Conservation (phyloP, 2,113 vertebrate genomes). For the Aptenodytes patagonicus region DNA sequence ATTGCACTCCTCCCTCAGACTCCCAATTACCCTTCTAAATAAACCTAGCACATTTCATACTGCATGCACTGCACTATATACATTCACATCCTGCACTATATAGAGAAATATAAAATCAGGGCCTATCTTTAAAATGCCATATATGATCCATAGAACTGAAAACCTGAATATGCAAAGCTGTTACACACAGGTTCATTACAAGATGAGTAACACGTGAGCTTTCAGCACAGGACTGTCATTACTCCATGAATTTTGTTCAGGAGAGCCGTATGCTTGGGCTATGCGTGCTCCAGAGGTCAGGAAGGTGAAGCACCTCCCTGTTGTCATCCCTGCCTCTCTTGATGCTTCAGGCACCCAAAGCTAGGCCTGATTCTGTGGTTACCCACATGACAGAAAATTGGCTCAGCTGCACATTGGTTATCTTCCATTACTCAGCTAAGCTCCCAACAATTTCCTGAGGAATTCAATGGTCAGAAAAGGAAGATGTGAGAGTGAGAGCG, state of each 20-base stretch:
- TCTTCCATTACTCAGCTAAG: neutral
- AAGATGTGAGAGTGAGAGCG: neutral
- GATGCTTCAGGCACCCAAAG: neutral
- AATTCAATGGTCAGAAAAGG: neutral
- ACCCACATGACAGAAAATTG: neutral
- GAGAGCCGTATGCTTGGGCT: neutral
- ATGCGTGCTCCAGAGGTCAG: fast-evolving
- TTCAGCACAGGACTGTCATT: neutral
- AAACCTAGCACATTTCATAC: neutral
- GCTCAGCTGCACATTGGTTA: neutral
- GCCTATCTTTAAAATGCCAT: neutral
- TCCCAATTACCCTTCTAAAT: slow-evolving; percentile 1
- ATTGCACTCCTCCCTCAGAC: neutral
- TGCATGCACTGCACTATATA: neutral
- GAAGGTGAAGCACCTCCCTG: neutral
- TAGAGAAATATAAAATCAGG: neutral
- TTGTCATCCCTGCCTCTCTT: neutral
- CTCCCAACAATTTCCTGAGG: neutral
- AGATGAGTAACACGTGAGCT: neutral
- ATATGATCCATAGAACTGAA: neutral
- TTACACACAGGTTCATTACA: neutral
- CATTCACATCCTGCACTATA: neutral
- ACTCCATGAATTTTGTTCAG: neutral
- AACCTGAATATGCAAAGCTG: neutral
- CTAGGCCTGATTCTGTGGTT: neutral